Evolutionary conservation across 2,797 vertebrate genomes (phyloP).

Genomic region (Cephalopachus bancanus): DNA sequence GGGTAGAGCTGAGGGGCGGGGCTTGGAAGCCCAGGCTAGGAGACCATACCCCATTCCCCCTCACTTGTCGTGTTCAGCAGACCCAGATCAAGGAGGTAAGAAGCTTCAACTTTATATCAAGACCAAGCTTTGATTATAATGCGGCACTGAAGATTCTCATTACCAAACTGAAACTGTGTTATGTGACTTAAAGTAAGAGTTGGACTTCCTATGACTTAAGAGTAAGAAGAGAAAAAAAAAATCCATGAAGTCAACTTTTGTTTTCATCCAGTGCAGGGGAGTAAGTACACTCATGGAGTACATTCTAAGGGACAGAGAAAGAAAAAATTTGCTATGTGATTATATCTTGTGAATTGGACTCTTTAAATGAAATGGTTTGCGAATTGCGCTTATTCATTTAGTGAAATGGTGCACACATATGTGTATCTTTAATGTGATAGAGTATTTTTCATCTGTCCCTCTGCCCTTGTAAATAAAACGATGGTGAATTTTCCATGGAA

Average conservation of each 20-base stretch:
- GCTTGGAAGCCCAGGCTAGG: background rate
- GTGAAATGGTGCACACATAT: background rate
- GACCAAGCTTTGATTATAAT: background rate
- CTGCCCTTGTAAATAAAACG: background rate
- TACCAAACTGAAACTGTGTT: background rate
- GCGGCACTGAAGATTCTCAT: background rate
- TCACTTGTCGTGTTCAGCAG: background rate
- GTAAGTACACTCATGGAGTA: background rate
- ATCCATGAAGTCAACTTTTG: background rate
- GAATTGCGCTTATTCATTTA: background rate
- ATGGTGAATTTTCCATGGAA: background rate
- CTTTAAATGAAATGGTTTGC: background rate
- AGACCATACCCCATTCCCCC: no score
- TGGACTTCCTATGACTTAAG: conserved; percentile 1
- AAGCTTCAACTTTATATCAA: background rate
- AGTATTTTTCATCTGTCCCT: background rate
- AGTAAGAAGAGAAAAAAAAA: background rate
- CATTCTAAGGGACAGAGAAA: background rate
- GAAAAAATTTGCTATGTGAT: background rate
- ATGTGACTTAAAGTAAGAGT: background rate
- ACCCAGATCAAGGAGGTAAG: background rate
- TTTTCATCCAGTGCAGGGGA: background rate
- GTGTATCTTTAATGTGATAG: background rate
- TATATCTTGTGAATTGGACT: background rate
- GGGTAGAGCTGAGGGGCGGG: background rate